Base-by-base conservation (phyloP, 2,113 vertebrate genomes). In the Stigmatopora nigra region DNA sequence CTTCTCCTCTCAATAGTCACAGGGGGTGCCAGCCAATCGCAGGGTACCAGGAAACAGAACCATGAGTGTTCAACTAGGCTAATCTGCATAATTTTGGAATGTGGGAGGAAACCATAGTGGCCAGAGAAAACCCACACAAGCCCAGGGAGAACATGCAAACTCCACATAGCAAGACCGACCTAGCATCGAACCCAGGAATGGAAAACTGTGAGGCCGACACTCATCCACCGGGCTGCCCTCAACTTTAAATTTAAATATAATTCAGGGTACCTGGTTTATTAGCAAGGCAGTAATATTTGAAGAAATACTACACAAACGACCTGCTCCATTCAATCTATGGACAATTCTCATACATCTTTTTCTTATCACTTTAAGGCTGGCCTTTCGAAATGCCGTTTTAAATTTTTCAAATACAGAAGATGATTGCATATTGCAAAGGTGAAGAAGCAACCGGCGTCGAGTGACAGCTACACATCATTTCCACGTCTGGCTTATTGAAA, bases 381-480 rank as follows among this genome's bases (percentile, higher is more conserved):
- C 17, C 25, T 71, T 69, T 69, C 13, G 8, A 41, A 61, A 73
- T 68, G 25, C 51, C 10, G 20, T 44, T 20, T 10, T 36, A 22
- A 31, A 31, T 2, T 49, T 57, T 16, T 19, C 63, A 45, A 67
- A 71, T 20, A 84, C 75, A 75, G 62, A 82, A 68, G 70, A 78
- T 65, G 61, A 65, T 31, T n/a, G 20, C 20, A 55, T 14, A 20
- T 12, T 57, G 19, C 55, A 62, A 71, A 70, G 53, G 68, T 82
- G 73, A 75, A 65, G 73, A 75, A 65, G 58, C 47, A 61, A 70
- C 61, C 46, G 65, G 38, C 17, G 20, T 11, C 5, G 13, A 61
- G 59, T 45, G 59, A 61, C 59, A 45, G n/a, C 36, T 13, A 55
- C 17, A 19, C 57, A 6, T 59, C 35, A 41, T 59, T 58, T 58